Base-by-base conservation (phyloP, 1,140 invertebrate genomes). In the Lepidurus packardi region DNA sequence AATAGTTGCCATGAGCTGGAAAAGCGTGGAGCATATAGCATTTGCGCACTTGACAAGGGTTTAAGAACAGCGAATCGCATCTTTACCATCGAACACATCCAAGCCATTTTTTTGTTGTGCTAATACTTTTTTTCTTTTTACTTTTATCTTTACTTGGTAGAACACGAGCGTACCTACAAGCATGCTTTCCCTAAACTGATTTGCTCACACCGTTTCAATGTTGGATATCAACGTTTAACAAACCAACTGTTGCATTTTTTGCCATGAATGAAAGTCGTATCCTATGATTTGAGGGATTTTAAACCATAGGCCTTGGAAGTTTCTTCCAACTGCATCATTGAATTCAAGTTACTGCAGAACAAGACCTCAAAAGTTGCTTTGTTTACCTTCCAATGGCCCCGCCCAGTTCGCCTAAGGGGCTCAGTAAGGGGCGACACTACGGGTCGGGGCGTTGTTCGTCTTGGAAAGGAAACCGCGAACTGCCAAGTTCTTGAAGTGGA, bases 151-250 rank as follows among this genome's bases (percentile, higher is more conserved):
- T 34, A 34, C 0, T 34, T 34, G 34, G 34, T n/a, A 65, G 16
- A 65, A 65, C 53, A 65, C 53, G 53, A 65, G 53, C 53, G 53
- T 65, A 13, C 53, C 53, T 65, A 65, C 53, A 65, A 65, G 53
- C 53, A 65, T 65, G 53, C 53, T 65, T 65, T 13, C 21, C 21
- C 21, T 13, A 21, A 65, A 65, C 16, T n/a, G 53, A 65, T 65
- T 21, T 65, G 53, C 53, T 65, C 53, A 65, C 53, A 65, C 53
- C 53, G 53, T 65, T 65, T 65, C 53, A 65, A 65, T 13, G 53
- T 65, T 16, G 13, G 53, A 65, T 65, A 13, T 65, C 34, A 21
- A 21, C 9, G 21, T 65, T 9, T 9, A 65, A 13, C 16, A 65
- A 65, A 34, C 34, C 34, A 34, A 4, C 34, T 34, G 34, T 34